Percentiles rank a stretch among this genome's conserved stretches.
These are phyloP conservation scores for Atlantisia rogersi DNA, from an alignment of 2,113 vertebrate species.

Conservation along the genomic window DNA sequence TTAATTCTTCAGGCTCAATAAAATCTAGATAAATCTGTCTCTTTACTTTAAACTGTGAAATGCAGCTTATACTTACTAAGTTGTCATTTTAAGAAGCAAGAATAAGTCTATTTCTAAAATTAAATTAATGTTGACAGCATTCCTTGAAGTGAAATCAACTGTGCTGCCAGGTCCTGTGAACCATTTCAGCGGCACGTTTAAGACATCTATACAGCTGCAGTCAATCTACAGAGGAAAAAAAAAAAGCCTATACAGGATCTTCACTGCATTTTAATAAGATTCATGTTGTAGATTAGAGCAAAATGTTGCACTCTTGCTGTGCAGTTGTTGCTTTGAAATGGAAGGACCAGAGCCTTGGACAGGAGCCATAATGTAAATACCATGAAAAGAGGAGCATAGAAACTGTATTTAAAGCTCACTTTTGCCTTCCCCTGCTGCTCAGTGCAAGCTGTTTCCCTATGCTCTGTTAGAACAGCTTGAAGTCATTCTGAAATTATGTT, in stretches of 20 bases:
- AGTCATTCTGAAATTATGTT: background rate
- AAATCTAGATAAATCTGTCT: background rate
- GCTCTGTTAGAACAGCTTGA: background rate
- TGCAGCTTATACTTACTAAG: background rate
- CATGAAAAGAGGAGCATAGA: background rate
- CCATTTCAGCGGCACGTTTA: background rate
- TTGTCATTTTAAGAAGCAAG: background rate
- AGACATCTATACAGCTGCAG: background rate
- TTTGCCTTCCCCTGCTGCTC: slow-evolving; percentile 26
- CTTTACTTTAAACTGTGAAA: background rate
- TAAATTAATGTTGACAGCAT: background rate
- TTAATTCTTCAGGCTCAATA: background rate
- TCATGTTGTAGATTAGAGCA: background rate
- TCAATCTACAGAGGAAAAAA: background rate
- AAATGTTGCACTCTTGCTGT: slow-evolving; percentile 38
- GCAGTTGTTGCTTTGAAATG: slow-evolving; percentile 34
- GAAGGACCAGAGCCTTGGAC: background rate
- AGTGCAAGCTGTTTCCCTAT: background rate
- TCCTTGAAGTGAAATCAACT: background rate
- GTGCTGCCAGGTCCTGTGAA: background rate
- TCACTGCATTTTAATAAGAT: slow-evolving; percentile 46
- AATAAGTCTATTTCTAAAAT: background rate
- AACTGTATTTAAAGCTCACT: slow-evolving; percentile 25
- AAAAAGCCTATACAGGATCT: background rate
- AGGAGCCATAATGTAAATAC: slow-evolving; percentile 13